Conservation (phyloP, 2,888 invertebrate genomes). For the Zhengitettix transpicula region DNA sequence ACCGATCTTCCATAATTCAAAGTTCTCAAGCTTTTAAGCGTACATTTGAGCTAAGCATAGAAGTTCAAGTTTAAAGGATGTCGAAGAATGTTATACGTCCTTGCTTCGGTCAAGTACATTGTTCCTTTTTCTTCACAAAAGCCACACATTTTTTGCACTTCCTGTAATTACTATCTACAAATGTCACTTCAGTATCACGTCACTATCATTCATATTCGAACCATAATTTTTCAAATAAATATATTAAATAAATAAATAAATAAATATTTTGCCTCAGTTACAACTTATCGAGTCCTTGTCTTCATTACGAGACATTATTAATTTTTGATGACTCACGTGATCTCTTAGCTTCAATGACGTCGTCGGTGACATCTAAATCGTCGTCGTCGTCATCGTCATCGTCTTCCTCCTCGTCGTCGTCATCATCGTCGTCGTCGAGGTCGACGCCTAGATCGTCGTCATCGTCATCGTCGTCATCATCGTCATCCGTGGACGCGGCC, state of each 20-base stretch:
- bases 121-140: no score
- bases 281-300: background rate
- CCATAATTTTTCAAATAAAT: background rate
- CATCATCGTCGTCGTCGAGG: constrained; percentile 30
- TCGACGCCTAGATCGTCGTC: constrained; percentile 28
- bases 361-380: constrained; percentile 33
- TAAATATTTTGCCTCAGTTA: background rate
- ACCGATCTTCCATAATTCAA: no score
- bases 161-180: no score
- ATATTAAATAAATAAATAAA: background rate
- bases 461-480: constrained; percentile 32
- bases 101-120: no score
- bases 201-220: no score
- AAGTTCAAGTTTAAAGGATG: no score
- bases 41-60: no score
- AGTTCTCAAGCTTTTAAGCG: no score
- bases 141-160: no score
- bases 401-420: constrained; percentile 32
- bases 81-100: no score
- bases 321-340: background rate
- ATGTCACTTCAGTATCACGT: no score
- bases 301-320: background rate
- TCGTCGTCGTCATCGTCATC: constrained; percentile 20
- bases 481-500: constrained; percentile 18
- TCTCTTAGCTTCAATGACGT: constrained; percentile 52